Evolutionary conservation across 2,888 invertebrate species (phyloP), one percentile per base, ranked within the genome.

Genomic region (Metalampra italica): DNA sequence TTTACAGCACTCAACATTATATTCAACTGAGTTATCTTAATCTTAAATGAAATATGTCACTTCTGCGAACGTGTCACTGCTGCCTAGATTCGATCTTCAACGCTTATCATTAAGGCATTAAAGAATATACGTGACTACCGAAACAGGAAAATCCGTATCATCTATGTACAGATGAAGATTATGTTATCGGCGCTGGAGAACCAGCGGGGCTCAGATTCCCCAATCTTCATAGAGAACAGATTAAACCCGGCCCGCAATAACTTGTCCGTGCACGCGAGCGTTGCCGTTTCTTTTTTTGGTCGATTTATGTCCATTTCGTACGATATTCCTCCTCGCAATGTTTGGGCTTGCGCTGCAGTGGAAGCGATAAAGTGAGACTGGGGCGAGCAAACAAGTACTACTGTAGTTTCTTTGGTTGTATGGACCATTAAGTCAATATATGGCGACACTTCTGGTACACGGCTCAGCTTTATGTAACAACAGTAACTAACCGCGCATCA

Each of bases 221-320:
- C 45, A 34, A 40, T 49, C 49, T 45, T 47, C 64, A 52, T 57
- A 55, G 54, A 50, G 48, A 47, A 43, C 54, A 60, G 58, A 63
- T 64, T 59, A 63, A 59, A 54, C 49, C 47, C 51, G 45, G 52
- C 44, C 44, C 54, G 63, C 60, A 63, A 64, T 66, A 66, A 64
- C 61, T 55, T 59, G 59, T 51, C 54, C 46, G 56, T 47, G 52
- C 53, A 54, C 56, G 55, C 52, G 49, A 50, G 43, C 53, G 50
- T 46, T 50, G 49, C 49, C 51, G 43, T 50, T 32, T 53, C 52
- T 54, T 59, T 59, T 61, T 55, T 51, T 52, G 51, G 54, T 52
- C 58, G 64, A 65, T 63, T 62, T 63, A 56, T 61, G 60, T 58
- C 57, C 57, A 57, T 60, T 62, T 58, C 53, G 57, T 55, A 53